Evolutionary conservation across 2,888 invertebrate species (phyloP), one percentile per base, ranked within the genome.

Genomic region (Lasioglossum malachurum): DNA sequence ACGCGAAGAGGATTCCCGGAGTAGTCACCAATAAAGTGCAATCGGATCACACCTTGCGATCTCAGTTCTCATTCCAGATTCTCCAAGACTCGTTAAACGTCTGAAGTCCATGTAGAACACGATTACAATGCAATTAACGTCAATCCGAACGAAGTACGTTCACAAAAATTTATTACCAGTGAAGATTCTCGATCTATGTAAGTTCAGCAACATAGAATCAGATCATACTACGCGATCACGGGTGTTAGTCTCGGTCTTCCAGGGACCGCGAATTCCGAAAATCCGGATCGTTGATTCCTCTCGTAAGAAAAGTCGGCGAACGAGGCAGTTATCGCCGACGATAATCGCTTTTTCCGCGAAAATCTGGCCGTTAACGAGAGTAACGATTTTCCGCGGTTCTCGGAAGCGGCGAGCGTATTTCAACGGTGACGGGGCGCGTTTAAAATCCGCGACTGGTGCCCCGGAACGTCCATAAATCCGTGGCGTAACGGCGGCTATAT

Each of bases 401-500:
- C 7, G 78, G 49, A 78, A 78, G 46, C 38, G 35, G 71, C 46
- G 23, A 71, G 53, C 67, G 57, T 35, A 31, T 83, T 60, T 41
- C 38, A 69, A 7, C 44, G 44, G 78, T 57, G 41, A 69, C 49
- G 16, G 46, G 8, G 35, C 60, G 27, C 46, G 82, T 74, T 84
- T 83, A 74, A 71, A 78, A 84, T 83, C 78, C 67, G 78, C 35
- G 78, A 14, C 23, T 19, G 23, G 23, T n/a, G 27, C 41, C 4
- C 41, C 31, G 49, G 19, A 35, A n/a, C 38, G 41, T 35, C 49
- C 71, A 78, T 72, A 78, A 83, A 83, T 75, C 75, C 71, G 35
- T 23, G 27, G 44, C 41, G 78, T 83, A 85, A 84, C 72, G 60
- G 44, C 44, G 53, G 64, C 75, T 72, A 31, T 73, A 67, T 84